Evolutionary conservation across 2,113 vertebrate genomes (phyloP).

Genomic region (Platysteira castanea): DNA sequence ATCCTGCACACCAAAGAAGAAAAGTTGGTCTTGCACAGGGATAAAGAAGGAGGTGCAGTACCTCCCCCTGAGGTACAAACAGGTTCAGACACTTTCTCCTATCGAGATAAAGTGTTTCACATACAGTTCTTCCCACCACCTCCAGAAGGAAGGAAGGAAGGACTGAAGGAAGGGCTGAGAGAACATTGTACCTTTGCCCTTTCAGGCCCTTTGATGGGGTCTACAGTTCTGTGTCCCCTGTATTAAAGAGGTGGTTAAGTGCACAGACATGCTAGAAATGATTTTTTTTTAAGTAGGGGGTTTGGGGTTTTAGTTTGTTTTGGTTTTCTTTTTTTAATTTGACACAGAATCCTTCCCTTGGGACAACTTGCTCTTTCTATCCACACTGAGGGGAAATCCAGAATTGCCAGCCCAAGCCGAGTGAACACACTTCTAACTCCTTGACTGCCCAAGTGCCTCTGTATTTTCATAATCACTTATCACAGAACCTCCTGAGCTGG

Average conservation of each 20-base stretch:
- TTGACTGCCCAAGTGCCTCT: not conserved
- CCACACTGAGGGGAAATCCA: not conserved
- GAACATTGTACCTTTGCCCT: not conserved
- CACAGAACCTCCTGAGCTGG: not conserved
- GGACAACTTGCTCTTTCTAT: not conserved
- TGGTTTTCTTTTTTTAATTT: not conserved
- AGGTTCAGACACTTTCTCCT: not conserved
- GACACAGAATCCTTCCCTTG: not conserved
- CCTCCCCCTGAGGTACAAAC: not conserved
- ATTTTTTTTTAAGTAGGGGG: accelerated
- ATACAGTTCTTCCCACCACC: not conserved
- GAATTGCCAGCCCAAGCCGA: not conserved
- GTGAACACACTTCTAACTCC: not conserved
- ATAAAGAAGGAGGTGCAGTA: not conserved
- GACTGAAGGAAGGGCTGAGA: not conserved
- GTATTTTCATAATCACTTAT: not conserved
- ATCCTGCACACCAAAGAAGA: not conserved
- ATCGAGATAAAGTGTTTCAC: not conserved
- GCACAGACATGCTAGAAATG: not conserved
- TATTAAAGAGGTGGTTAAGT: not conserved
- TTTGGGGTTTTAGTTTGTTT: not conserved
- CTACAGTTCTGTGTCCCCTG: not conserved
- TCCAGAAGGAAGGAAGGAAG: not conserved
- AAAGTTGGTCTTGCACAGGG: not conserved
- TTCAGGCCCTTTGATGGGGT: not conserved